phyloP scores from a whole-genome alignment of 2,113 vertebrate species.

The Spilogale gracilis region DNA sequence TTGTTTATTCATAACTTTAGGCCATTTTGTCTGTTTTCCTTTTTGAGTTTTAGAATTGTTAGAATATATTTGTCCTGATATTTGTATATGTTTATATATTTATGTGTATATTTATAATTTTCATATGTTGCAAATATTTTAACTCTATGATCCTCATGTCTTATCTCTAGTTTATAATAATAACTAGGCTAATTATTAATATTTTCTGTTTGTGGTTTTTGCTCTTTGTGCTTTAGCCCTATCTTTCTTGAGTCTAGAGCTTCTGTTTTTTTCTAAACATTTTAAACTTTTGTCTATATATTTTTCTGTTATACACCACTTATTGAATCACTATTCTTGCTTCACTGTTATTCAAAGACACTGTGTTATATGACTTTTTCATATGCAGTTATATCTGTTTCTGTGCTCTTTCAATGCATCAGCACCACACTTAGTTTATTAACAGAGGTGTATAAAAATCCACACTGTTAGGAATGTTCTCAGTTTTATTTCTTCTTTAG shows the following conservation, averaged over 20 bases:
- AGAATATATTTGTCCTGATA: background rate
- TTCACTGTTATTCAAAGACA: background rate
- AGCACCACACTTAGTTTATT: background rate
- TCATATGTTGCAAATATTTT: background rate
- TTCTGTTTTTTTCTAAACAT: background rate
- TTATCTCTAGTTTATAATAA: background rate
- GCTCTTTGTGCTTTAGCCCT: background rate
- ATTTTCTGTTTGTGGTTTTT: background rate
- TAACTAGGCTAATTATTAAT: background rate
- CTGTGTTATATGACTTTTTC: background rate
- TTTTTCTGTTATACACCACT: background rate
- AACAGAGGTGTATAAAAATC: background rate
- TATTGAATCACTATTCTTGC: background rate
- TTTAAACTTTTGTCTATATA: background rate
- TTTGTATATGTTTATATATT: background rate
- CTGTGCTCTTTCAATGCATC: fast-evolving
- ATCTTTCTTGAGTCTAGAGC: background rate
- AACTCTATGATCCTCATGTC: background rate
- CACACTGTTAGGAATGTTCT: background rate
- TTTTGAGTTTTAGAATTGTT: background rate
- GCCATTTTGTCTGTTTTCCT: background rate
- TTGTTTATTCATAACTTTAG: background rate
- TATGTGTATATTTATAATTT: background rate
- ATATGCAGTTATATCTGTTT: background rate
- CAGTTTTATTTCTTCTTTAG: background rate